Conservation (phyloP, 2,888 invertebrate species). For the Deilephila elpenor region DNA sequence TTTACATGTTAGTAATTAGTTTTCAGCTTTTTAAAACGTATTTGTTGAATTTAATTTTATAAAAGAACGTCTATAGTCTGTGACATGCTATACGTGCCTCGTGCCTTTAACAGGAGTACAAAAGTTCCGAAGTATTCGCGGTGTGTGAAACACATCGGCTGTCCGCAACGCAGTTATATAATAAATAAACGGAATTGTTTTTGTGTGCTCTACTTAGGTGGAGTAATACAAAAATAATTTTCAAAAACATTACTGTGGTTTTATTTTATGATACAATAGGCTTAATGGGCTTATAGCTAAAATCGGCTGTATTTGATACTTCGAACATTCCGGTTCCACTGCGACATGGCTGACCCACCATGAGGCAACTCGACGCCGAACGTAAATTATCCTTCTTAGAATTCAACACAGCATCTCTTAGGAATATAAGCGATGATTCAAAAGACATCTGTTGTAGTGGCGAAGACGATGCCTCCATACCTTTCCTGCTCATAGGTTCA, state of each 20-base stretch:
- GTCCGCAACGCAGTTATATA: constrained; percentile 27
- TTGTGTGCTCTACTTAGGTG: constrained; percentile 54
- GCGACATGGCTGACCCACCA: constrained; percentile 92
- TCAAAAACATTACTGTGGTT: constrained; percentile 45
- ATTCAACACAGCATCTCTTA: constrained; percentile 90
- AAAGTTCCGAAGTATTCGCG: constrained; percentile 31
- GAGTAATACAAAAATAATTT: constrained; percentile 64
- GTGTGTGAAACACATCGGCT: constrained; percentile 40
- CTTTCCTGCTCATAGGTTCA: constrained; percentile 94
- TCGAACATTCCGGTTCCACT: constrained; percentile 93
- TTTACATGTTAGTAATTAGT: constrained; percentile 33
- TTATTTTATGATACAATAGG: constrained; percentile 38
- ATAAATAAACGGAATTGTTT: constrained; percentile 43
- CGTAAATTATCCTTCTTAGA: constrained; percentile 90
- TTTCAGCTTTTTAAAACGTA: constrained; percentile 42
- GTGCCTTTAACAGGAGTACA: constrained; percentile 32
- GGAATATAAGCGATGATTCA: constrained; percentile 95
- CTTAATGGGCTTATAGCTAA: background rate
- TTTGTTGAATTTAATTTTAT: constrained; percentile 39
- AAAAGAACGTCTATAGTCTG: constrained; percentile 38
- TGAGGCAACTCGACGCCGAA: constrained; percentile 94
- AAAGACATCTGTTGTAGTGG: constrained; percentile 99
- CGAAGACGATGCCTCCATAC: constrained; percentile 95
- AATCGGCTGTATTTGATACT: constrained; percentile 40
- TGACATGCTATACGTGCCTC: constrained; percentile 49